Base-by-base conservation (phyloP, 1,140 invertebrate genomes). In the Drosophila pandora region DNA sequence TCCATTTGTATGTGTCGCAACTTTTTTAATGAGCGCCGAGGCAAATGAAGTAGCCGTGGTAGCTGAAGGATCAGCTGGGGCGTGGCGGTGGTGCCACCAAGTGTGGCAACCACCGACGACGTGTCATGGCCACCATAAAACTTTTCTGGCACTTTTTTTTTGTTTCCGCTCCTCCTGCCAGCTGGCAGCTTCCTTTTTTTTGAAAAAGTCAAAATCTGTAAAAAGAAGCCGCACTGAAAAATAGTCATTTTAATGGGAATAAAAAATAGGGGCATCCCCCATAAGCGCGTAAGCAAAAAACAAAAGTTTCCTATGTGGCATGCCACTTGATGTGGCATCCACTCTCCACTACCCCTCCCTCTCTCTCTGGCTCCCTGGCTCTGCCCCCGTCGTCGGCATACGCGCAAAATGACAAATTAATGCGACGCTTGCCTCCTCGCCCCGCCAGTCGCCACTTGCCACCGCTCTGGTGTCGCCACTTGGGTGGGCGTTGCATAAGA, bases 331-430 rank as follows among this genome's bases (percentile, higher is more conserved):
- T 71, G 62, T 63, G 77, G 69, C 69, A 52, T 22, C 22, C 12
- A 23, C 48, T 41, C 25, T 43, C 39, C 10, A 41, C 17, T 28
- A n/a, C 4, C 53, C 6, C 28, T 30, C 4, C 34, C 21, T 1
- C 3, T 28, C 22, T 25, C 22, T 37, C 41, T 28, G 17, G 25
- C 43, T 70, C 49, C 63, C 73, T 73, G 43, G 7, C 25, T 28
- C 25, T 28, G 25, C 25, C 25, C 57, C 45, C 65, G 58, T 74
- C 74, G 79, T 83, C 74, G 67, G 63, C 79, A 81, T 32, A 83
- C 74, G 55, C 64, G 76, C 68, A 74, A 87, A 85, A 85, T 85
- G 82, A 85, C 82, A 85, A 85, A 85, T 85, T 85, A 85, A 85
- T 85, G 82, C 69, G 62, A 78, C 58, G 72, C 77, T 76, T 63